Evolutionary conservation across 2,888 invertebrate species (phyloP).

Genomic region (Acleris emargana): DNA sequence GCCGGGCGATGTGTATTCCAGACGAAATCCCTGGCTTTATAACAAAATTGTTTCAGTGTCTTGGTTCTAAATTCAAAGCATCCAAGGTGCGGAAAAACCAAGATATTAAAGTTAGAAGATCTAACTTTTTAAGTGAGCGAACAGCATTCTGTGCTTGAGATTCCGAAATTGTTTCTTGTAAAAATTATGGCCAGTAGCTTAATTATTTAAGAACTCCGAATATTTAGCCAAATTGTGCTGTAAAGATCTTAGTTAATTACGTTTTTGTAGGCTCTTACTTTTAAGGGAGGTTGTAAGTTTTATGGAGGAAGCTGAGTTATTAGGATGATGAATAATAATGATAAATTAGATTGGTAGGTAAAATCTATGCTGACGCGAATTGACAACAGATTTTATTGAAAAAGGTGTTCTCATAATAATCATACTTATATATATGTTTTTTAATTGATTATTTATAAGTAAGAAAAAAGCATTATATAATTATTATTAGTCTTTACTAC

Average conservation of each 20-base stretch:
- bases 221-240: constrained; percentile 11
- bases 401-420: no score
- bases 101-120: constrained; percentile 21
- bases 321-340: no score
- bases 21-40: constrained; percentile 14
- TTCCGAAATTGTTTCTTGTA: constrained; percentile 13
- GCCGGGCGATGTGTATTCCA: constrained; percentile 14
- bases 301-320: background rate
- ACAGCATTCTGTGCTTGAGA: constrained; percentile 6
- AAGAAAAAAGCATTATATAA: no score
- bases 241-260: constrained; percentile 7
- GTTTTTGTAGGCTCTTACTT: constrained; percentile 16
- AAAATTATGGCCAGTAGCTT: background rate
- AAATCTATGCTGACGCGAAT: no score
- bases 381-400: no score
- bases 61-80: constrained; percentile 16
- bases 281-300: background rate
- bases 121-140: constrained; percentile 17
- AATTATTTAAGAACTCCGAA: constrained; percentile 6
- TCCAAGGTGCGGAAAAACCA: constrained; percentile 10
- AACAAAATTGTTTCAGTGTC: constrained; percentile 24
- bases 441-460: no score
- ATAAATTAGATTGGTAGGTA: no score
- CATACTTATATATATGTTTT: no score
- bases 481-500: no score